Percentiles rank a stretch among this genome's conserved stretches.
These are phyloP conservation scores for Myanophis thanlyinensis DNA, from an alignment of 2,113 vertebrate species.

Conservation along the genomic window DNA sequence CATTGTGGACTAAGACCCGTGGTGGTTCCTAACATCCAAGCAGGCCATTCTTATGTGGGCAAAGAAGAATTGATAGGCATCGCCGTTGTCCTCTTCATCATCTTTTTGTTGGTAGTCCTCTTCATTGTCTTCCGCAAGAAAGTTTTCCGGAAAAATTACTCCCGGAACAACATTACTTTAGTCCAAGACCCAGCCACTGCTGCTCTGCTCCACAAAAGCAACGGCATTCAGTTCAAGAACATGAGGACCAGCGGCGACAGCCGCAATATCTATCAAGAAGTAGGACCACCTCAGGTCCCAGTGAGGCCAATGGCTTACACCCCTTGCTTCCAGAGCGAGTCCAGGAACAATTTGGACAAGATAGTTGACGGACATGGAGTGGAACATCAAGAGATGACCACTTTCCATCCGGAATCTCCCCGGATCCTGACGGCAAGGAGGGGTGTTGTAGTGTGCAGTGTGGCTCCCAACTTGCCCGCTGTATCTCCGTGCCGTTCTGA, in stretches of 20 bases:
- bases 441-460: slow-evolving; percentile 94
- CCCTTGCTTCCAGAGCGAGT: slow-evolving; percentile 91
- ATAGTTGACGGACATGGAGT: slow-evolving; percentile 79
- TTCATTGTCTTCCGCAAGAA: slow-evolving; percentile 95
- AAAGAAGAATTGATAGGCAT: slow-evolving; percentile 97
- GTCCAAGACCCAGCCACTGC: slow-evolving; percentile 95
- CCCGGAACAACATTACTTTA: slow-evolving; percentile 90
- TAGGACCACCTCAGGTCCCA: slow-evolving; percentile 88
- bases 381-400: slow-evolving; percentile 96
- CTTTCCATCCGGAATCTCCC: slow-evolving; percentile 91
- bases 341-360: slow-evolving; percentile 86
- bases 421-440: slow-evolving; percentile 84
- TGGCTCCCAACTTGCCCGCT: slow-evolving; percentile 89
- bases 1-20: slow-evolving; percentile 88
- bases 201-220: slow-evolving; percentile 91
- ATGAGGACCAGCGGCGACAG: slow-evolving; percentile 80
- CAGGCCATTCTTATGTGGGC: slow-evolving; percentile 89
- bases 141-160: slow-evolving; percentile 93
- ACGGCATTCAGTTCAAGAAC: slow-evolving; percentile 86
- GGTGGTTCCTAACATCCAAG: slow-evolving; percentile 95
- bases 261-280: slow-evolving; percentile 86
- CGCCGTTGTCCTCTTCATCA: slow-evolving; percentile 87
- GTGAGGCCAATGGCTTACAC: slow-evolving; percentile 97
- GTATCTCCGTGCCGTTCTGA: slow-evolving; percentile 90
- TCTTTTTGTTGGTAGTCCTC: slow-evolving; percentile 83